Evolutionary conservation across 2,888 invertebrate species (phyloP), one percentile per base, ranked within the genome.

Genomic region (Meiosimyza platycephala): DNA sequence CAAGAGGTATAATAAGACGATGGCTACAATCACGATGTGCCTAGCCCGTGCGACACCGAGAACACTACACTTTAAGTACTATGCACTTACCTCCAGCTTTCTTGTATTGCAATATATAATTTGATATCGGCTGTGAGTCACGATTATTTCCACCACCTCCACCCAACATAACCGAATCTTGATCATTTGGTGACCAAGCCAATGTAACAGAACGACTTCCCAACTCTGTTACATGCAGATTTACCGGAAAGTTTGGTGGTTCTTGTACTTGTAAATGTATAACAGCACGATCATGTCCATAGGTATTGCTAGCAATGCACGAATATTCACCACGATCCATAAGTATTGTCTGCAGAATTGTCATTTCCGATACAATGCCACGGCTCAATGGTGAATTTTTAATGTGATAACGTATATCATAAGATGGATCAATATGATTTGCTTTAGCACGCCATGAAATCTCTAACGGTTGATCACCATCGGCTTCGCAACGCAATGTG

Each of bases 251-350:
- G 80, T 90, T 90, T 2, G 92, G 91, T n/a, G 90, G 89, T 77
- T 92, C 91, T 85, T 89, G 86, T 11, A 89, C 88, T 75, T 89
- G 88, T 16, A 89, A 80, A 76, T 88, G 85, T 75, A 89, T 84
- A 3, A 81, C 82, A 5, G 84, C 85, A 84, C 89, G 88, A 78
- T 91, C 91, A 72, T 90, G 89, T 1, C 92, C 92, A 82, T 90
- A 92, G 1, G 89, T 88, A 83, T 92, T 92, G 74, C 88, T 89
- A 4, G 91, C 91, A 47, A 89, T 88, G 80, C 92, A 92, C 2
- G 89, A 88, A 81, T 91, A 91, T 80, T 92, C 91, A 4, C 90
- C 90, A 11, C 91, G 87, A 79, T 89, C 90, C 18, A 87, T 85
- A 22, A 89, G 83, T 16, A 87, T 85, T 9, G 90, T 89, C 63